Evolutionary conservation across 2,113 vertebrate species (phyloP).

Genomic region (Scortum barcoo): DNA sequence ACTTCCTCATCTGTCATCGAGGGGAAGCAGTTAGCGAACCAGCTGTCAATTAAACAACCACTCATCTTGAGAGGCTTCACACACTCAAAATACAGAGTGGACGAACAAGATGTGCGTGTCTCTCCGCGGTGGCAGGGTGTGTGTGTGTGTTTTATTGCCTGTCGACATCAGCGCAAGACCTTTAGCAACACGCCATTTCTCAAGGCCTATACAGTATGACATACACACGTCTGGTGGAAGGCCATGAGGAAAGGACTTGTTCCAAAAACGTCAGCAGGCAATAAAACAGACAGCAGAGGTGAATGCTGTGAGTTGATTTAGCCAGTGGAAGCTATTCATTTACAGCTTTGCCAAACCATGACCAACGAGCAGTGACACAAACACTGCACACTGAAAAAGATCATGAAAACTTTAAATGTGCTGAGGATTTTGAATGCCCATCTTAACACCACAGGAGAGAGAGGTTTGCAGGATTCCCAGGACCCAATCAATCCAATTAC

Average conservation of each 20-base stretch:
- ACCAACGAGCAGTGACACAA: neutral
- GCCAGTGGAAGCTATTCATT: neutral
- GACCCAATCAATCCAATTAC: constrained; percentile 61
- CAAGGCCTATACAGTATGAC: constrained; percentile 26
- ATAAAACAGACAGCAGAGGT: neutral
- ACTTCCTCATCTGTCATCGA: constrained; percentile 73
- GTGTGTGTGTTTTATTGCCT: constrained; percentile 53
- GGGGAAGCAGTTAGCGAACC: constrained; percentile 58
- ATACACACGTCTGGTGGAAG: constrained; percentile 20
- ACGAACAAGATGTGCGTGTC: constrained; percentile 5
- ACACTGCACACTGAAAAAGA: neutral
- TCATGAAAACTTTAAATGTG: neutral
- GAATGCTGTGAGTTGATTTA: neutral
- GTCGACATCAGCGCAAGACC: constrained; percentile 56
- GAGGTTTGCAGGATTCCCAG: constrained; percentile 19
- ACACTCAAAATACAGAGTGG: constrained; percentile 39
- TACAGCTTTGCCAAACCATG: neutral
- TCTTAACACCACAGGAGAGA: constrained; percentile 18
- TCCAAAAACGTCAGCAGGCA: neutral
- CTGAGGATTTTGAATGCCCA: neutral
- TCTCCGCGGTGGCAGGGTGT: neutral
- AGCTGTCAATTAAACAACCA: constrained; percentile 76
- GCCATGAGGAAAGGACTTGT: neutral
- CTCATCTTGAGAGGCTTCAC: constrained; percentile 51
- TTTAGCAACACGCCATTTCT: constrained; percentile 59